phyloP scores from a whole-genome alignment of 2,888 invertebrate species.

The Caradrina clavipalpis region DNA sequence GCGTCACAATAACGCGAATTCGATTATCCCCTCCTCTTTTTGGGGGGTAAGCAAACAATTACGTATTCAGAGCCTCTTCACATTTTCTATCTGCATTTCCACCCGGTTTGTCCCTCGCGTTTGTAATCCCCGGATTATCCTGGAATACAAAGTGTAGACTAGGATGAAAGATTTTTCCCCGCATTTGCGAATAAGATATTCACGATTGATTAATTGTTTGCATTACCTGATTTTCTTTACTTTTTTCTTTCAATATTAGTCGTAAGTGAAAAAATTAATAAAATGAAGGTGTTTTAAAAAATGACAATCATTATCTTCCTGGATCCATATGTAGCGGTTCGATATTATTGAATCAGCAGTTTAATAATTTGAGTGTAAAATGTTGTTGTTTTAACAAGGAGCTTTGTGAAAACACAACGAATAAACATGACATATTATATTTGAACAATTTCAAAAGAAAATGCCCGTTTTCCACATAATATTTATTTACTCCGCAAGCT shows the following conservation, averaged over 20 bases:
- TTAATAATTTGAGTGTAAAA: too few species aligned
- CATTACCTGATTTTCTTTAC: neutral
- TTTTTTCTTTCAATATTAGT: neutral
- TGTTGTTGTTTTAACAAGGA: too few species aligned
- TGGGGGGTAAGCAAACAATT: slow-evolving; percentile 20
- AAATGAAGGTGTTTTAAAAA: too few species aligned
- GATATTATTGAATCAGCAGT: too few species aligned
- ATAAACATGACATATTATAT: too few species aligned
- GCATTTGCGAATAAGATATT: neutral
- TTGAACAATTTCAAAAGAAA: too few species aligned
- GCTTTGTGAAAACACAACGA: too few species aligned
- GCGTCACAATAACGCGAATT: slow-evolving; percentile 21
- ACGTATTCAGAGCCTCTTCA: slow-evolving; percentile 25
- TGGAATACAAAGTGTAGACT: slow-evolving; percentile 4
- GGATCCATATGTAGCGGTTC: too few species aligned
- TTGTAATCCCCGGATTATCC: slow-evolving; percentile 26
- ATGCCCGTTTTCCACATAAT: too few species aligned
- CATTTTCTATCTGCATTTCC: slow-evolving; percentile 22
- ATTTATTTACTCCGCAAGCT: too few species aligned
- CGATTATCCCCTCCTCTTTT: neutral
- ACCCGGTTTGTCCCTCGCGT: neutral
- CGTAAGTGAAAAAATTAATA: neutral
- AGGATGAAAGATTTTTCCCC: neutral
- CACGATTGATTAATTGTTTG: neutral
- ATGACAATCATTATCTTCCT: too few species aligned